phyloP scores from a whole-genome alignment of 2,888 invertebrate genomes.

The Odontothrips loti region DNA sequence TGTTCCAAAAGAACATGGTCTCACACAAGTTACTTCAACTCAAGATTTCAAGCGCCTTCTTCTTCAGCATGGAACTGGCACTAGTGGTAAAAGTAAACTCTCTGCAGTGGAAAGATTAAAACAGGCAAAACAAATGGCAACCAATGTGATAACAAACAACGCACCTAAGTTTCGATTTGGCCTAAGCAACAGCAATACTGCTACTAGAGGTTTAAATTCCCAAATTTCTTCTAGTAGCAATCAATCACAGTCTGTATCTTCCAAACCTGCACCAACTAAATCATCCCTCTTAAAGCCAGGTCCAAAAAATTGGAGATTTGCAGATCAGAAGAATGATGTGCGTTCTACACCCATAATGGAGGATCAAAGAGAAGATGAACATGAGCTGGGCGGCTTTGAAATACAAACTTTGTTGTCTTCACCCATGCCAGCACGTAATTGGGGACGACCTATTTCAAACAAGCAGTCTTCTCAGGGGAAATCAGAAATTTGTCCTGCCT shows the following conservation, averaged over 20 bases:
- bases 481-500: background rate
- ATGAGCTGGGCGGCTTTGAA: background rate
- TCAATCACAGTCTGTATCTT: background rate
- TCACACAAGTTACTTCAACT: slow-evolving; percentile 65
- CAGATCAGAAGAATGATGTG: background rate
- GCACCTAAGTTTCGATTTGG: background rate
- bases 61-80: slow-evolving; percentile 66
- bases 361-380: background rate
- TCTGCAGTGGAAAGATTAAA: slow-evolving; percentile 65
- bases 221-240: background rate
- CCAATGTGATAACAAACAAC: background rate
- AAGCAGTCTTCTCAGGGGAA: background rate
- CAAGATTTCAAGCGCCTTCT: slow-evolving; percentile 79
- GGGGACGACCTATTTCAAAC: background rate
- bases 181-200: background rate
- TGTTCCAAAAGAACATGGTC: slow-evolving; percentile 36
- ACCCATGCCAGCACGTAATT: background rate
- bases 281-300: background rate
- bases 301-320: background rate
- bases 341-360: slow-evolving; percentile 5
- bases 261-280: background rate
- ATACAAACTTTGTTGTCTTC: background rate
- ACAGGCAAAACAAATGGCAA: background rate
- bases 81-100: slow-evolving; percentile 58
- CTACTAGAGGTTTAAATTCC: background rate